Conservation (phyloP, 1,140 invertebrate species). For the Leptinotarsa lineolata region DNA sequence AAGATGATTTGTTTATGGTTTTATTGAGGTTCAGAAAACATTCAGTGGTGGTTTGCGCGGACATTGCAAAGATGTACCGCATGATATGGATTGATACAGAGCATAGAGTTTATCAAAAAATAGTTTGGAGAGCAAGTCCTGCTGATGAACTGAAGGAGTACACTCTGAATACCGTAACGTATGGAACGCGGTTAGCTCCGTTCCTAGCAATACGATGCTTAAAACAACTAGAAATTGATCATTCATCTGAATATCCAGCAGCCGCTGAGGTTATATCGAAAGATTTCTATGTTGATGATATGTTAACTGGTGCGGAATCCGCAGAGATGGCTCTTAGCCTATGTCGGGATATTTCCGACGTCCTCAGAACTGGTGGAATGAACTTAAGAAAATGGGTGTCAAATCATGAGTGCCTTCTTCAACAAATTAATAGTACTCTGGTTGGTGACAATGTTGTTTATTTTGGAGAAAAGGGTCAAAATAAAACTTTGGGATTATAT, state of each 20-base stretch:
- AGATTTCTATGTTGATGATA: slow-evolving; percentile 55
- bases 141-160: too few species aligned
- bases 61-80: too few species aligned
- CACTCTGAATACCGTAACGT: background rate
- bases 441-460: background rate
- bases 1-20: slow-evolving; percentile 30
- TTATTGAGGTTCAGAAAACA: slow-evolving; percentile 9
- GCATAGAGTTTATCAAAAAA: too few species aligned
- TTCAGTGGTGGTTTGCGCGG: too few species aligned
- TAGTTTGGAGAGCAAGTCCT: too few species aligned
- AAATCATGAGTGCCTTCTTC: too few species aligned
- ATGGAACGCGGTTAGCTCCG: background rate
- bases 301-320: background rate
- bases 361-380: background rate
- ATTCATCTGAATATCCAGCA: slow-evolving; percentile 29
- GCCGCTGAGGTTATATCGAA: slow-evolving; percentile 24
- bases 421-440: slow-evolving; percentile 1
- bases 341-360: background rate
- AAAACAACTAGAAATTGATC: slow-evolving; percentile 35
- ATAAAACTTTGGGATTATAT: background rate
- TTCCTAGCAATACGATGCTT: background rate
- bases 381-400: background rate
- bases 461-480: background rate
- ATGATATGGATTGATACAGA: too few species aligned
- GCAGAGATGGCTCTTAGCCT: background rate